Evolutionary conservation across 2,113 vertebrate genomes (phyloP), one percentile per base, ranked within the genome.

Genomic region (Australoheros scitulus): DNA sequence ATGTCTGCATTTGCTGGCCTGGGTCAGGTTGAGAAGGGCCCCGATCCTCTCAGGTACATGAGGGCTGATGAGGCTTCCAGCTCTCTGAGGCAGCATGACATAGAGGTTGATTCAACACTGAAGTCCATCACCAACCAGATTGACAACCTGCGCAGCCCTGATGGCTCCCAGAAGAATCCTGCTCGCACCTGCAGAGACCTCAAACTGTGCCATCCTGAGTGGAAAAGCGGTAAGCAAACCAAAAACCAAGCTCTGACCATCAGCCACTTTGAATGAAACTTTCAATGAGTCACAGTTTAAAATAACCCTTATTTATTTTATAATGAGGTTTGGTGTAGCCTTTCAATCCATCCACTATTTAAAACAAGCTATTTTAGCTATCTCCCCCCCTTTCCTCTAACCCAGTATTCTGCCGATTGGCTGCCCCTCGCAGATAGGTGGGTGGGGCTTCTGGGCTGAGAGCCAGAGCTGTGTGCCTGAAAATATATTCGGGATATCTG

Each of bases 41-140:
- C 98, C 0, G 98, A 99, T 88, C 98, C 98, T 32, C 85, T 98
- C 89, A 97, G 98, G 72, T 99, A 99, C 96, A 98, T 99, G 97
- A 94, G 98, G 82, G 97, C 97, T 0, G 98, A 99, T 1, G 96
- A 99, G 94, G 97, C 98, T 0, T 96, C 95, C 0, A 94, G 95
- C 3, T 94, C 95, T 58, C 92, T 97, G 87, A 95, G 97, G 82
- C 97, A 97, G 52, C 98, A 99, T 1, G 98, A 99, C 0, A 96
- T 94, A 0, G 98, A 99, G 94, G 98, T 99, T 8, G 98, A 99
- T 0, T 96, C 97, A 91, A 97, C 97, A 0, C 96, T 99, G 83
- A 99, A 99, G 90, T 96, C 97, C 60, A 97, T 99, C 91, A 99
- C 98, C 95, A 98, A 93, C 95, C 97, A 99, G 94, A 99, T 99